These are phyloP conservation scores for Darevskia nairensis DNA, from an alignment of 2,797 vertebrate genomes.

Conservation along the genomic window DNA sequence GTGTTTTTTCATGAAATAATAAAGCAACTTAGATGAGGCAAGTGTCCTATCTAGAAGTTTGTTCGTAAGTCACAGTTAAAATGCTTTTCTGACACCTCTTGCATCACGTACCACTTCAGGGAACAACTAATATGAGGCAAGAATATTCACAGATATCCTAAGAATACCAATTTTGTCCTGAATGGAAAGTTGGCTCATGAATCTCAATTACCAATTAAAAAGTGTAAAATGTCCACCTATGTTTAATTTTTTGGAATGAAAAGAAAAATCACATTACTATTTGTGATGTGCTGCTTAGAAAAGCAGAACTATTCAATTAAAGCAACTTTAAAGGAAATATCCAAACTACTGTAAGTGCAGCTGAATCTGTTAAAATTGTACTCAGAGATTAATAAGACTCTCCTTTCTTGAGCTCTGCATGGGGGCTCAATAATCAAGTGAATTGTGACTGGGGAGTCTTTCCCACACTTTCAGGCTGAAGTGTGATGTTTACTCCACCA, in stretches of 20 bases:
- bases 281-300: conserved; percentile 54
- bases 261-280: conserved; percentile 59
- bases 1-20: conserved; percentile 40
- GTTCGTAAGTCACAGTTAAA: conserved; percentile 64
- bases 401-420: neutral
- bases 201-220: conserved; percentile 63
- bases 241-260: conserved; percentile 66
- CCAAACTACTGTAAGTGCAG: conserved; percentile 40
- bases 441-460: too few species aligned
- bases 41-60: conserved; percentile 53
- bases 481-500: too few species aligned
- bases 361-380: neutral
- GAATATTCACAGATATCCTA: conserved; percentile 51
- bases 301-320: conserved; percentile 60
- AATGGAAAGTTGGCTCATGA: conserved; percentile 63
- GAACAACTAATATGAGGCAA: conserved; percentile 61
- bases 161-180: conserved; percentile 72
- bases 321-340: conserved; percentile 27
- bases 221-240: conserved; percentile 66
- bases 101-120: conserved; percentile 57
- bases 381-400: neutral
- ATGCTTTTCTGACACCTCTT: conserved; percentile 50
- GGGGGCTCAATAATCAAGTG: too few species aligned
- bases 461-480: too few species aligned
- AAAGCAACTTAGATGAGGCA: conserved; percentile 62